A percentile compares a stretch with the other conserved stretches of the same genome.
phyloP scores from a whole-genome alignment of 2,797 vertebrate species.

The Dipus sagitta region DNA sequence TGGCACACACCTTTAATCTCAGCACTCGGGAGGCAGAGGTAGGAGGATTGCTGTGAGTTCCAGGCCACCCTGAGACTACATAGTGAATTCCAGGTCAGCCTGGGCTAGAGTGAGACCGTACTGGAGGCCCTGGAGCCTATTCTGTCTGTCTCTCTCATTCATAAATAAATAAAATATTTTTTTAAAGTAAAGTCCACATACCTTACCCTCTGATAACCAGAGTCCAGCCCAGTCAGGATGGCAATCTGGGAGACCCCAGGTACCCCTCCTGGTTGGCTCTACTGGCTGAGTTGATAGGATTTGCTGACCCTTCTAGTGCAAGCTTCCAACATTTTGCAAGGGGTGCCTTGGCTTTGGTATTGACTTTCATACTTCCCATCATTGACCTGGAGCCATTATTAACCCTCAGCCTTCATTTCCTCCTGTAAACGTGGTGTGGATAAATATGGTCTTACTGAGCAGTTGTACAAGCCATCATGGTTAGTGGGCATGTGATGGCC shows the following conservation, averaged over 20 bases:
- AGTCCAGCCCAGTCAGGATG: not conserved
- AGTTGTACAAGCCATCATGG: accelerated
- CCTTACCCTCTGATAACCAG: not conserved
- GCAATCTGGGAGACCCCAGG: not conserved
- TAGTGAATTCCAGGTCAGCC: no score
- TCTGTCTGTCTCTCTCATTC: no score
- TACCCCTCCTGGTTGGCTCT: not conserved
- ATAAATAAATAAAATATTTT: no score
- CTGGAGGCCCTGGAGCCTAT: no score
- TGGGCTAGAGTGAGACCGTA: no score
- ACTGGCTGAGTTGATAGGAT: not conserved
- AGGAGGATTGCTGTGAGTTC: no score
- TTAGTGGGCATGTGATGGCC: not conserved
- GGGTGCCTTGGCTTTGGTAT: not conserved
- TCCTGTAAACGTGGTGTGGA: not conserved
- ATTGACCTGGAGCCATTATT: not conserved
- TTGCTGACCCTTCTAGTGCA: not conserved
- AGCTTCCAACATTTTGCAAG: not conserved
- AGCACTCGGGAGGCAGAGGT: no score
- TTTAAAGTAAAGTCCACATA: no score
- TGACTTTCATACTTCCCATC: not conserved
- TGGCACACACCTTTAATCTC: no score
- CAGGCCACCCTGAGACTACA: no score
- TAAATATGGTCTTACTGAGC: not conserved
- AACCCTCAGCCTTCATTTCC: not conserved